Percentiles rank a stretch among this genome's conserved stretches.
Evolutionary conservation across 2,888 invertebrate species (phyloP).

Genomic region (Mimumesa dahlbomi): DNA sequence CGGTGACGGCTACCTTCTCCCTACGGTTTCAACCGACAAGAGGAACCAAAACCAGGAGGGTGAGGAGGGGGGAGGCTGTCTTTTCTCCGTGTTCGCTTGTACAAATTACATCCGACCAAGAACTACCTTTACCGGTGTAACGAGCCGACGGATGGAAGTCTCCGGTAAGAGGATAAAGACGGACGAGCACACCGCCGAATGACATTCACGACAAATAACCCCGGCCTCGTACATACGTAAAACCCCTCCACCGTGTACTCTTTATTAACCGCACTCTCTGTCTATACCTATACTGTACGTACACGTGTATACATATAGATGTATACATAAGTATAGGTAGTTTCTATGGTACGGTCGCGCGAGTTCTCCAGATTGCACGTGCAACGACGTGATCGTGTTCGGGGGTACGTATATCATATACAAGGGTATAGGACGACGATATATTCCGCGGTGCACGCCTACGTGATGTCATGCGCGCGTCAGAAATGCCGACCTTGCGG

Average conservation of each 20-base stretch:
- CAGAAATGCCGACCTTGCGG: slow-evolving; percentile 69
- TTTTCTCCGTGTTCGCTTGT: neutral
- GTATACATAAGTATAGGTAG: too few relatives aligned
- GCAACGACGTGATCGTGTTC: neutral
- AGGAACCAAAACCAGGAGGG: neutral
- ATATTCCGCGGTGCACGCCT: slow-evolving; percentile 53
- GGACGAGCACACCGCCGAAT: slow-evolving; percentile 5
- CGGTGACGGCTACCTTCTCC: too few relatives aligned
- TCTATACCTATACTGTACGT: too few relatives aligned
- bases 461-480: slow-evolving; percentile 67
- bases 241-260: slow-evolving; percentile 7
- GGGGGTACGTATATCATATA: neutral
- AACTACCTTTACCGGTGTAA: neutral
- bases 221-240: slow-evolving; percentile 17
- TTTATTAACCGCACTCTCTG: slow-evolving; percentile 11
- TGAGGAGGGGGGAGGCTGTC: neutral
- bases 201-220: slow-evolving; percentile 30
- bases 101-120: neutral
- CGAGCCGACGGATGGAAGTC: slow-evolving; percentile 1
- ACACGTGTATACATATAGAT: too few relatives aligned
- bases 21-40: too few relatives aligned
- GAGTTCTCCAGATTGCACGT: too few relatives aligned
- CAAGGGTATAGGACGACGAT: slow-evolving; percentile 17
- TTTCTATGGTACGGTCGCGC: too few relatives aligned
- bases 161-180: slow-evolving; percentile 2